phyloP scores from a whole-genome alignment of 2,113 vertebrate genomes.

The Euleptes europaea region DNA sequence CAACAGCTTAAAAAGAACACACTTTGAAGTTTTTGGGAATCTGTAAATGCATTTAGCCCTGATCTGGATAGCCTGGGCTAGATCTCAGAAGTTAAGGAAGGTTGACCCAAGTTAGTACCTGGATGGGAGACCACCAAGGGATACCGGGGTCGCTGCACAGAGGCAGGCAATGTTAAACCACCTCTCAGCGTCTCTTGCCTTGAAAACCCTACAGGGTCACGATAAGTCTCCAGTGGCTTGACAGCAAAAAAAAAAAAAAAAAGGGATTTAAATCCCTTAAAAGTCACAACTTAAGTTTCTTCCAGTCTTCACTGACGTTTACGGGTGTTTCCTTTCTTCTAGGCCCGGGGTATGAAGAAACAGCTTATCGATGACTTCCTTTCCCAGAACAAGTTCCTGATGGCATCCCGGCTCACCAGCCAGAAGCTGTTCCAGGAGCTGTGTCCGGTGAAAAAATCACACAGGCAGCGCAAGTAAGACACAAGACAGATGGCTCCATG shows the following conservation, averaged over 20 bases:
- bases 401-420: conserved; percentile 88
- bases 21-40: not conserved
- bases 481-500: accelerated
- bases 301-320: not conserved
- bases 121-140: too few species aligned
- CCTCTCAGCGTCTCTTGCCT: too few species aligned
- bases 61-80: too few species aligned
- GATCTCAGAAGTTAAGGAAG: too few species aligned
- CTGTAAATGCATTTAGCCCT: too few species aligned
- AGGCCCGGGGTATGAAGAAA: conserved; percentile 93
- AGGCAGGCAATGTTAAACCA: too few species aligned
- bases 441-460: conserved; percentile 93
- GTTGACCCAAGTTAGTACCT: too few species aligned
- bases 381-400: conserved; percentile 91
- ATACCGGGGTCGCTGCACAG: too few species aligned
- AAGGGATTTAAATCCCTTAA: too few species aligned
- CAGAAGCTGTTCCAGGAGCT: conserved; percentile 94
- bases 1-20: not conserved
- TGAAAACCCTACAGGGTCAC: too few species aligned
- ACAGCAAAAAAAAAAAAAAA: too few species aligned
- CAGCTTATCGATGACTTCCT: conserved; percentile 93
- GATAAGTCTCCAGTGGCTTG: too few species aligned
- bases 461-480: conserved; percentile 91
- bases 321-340: conserved; percentile 19
- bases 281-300: not conserved